Evolutionary conservation across 2,113 vertebrate species (phyloP), one percentile per base, ranked within the genome.

Genomic region (human): DNA sequence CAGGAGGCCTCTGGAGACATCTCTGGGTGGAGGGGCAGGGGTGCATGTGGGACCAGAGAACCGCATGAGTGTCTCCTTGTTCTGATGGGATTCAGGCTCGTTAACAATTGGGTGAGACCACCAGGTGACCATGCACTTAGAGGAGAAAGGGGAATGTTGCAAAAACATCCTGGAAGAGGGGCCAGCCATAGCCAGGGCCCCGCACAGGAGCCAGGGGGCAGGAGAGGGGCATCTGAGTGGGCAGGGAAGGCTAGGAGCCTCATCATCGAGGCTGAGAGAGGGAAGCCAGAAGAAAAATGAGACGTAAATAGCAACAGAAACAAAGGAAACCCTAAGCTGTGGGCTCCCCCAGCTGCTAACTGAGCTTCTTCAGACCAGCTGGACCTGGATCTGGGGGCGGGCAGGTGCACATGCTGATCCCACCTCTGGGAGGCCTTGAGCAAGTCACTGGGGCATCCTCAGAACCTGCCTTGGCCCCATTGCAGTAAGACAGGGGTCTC

Each of bases 321-420:
- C 3, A 13, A 3, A 40, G 18, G 38, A 35, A 52, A 5, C 8
- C 8, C 30, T 25, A 35, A 76, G 86, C 25, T 50, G 17, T 6
- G n/a, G 70, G 30, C 18, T 80, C 30, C 22, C 12, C 8, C 5
- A 1, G 14, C 10, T 1, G 0, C 38, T n/a, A 14, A 43, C 30
- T 0, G 0, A 4, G 1, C 25, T 52, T 64, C 78, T 76, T 11
- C n/a, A 57, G n/a, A 32, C n/a, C 52, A 27, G 45, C 38, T 18
- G 3, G 66, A 23, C 38, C 17, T 45, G 43, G 7, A 64, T 0
- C 61, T 64, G 61, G 61, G 12, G 27, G 25, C 27, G 5, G 14
- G 55, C 40, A 0, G 3, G 57, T 30, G 70, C 1, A 0, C 1
- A 6, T 17, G 27, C 30, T 32, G 17, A 0, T 18, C 16, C 52